Conservation (phyloP, 1,140 invertebrate genomes). For the Drosophila varians region DNA sequence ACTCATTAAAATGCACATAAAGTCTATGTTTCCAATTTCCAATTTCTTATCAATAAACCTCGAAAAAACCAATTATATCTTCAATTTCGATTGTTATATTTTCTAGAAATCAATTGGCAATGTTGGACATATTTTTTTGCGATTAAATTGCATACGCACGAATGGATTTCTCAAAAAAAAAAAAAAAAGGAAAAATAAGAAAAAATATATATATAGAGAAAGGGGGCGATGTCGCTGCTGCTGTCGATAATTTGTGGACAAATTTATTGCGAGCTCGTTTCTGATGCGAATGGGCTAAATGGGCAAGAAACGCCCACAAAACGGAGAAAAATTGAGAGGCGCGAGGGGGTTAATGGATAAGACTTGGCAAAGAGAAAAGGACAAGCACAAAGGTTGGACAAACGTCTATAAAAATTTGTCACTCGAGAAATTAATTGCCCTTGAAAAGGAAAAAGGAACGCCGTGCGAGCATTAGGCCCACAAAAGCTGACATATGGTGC, state of each 20-base stretch:
- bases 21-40: too few relatives aligned
- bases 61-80: background rate
- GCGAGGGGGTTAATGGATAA: conserved; percentile 43
- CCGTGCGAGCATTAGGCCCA: conserved; percentile 60
- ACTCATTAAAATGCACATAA: background rate
- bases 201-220: background rate
- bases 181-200: background rate
- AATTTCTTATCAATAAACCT: conserved; percentile 18
- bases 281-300: conserved; percentile 44
- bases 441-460: conserved; percentile 56
- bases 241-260: conserved; percentile 77
- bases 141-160: conserved; percentile 63
- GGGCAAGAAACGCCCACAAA: conserved; percentile 61
- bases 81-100: background rate
- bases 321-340: conserved; percentile 9
- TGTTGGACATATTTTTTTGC: conserved; percentile 25
- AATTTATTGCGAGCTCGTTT: conserved; percentile 68
- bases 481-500: conserved; percentile 79
- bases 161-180: background rate
- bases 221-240: conserved; percentile 29
- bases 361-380: conserved; percentile 19
- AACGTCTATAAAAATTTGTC: conserved; percentile 83
- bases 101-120: conserved; percentile 25
- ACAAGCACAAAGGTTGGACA: conserved; percentile 14
- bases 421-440: conserved; percentile 83